Conservation (phyloP, 1,140 invertebrate species). For the Arctopsyche grandis region DNA sequence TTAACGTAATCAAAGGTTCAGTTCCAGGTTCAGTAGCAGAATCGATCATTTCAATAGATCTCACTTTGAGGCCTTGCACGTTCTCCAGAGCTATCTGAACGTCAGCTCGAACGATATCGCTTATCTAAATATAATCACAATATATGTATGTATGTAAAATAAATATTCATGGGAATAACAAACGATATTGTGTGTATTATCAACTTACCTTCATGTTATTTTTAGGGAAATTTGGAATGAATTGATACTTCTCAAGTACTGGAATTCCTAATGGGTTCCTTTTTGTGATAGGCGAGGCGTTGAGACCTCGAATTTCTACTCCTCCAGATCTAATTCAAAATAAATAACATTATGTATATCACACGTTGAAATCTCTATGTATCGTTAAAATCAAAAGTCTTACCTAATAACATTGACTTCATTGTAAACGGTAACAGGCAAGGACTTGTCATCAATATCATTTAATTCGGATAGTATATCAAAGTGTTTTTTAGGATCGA, state of each 20-base stretch:
- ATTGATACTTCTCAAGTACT: constrained; percentile 79
- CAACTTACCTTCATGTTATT: constrained; percentile 57
- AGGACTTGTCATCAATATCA: constrained; percentile 62
- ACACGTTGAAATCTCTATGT: neutral
- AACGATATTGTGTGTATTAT: no score
- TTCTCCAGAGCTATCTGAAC: constrained; percentile 86
- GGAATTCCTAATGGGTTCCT: constrained; percentile 72
- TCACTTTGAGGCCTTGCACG: constrained; percentile 73
- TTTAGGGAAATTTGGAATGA: constrained; percentile 74
- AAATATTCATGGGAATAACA: no score
- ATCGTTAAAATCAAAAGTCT: constrained; percentile 33
- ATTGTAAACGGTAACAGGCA: constrained; percentile 62
- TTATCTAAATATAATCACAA: no score
- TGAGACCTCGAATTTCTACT: constrained; percentile 84
- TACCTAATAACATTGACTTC: constrained; percentile 63
- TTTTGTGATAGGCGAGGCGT: constrained; percentile 81
- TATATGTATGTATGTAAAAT: no score
- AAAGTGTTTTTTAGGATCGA: constrained; percentile 78
- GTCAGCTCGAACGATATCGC: constrained; percentile 67
- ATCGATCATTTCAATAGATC: constrained; percentile 75
- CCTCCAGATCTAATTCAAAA: constrained; percentile 71
- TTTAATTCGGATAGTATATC: constrained; percentile 66
- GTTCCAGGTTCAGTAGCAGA: constrained; percentile 64
- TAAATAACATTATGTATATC: neutral
- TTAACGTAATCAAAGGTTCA: constrained; percentile 64